Evolutionary conservation across 2,113 vertebrate species (phyloP).

Genomic region (Lophotis ruficrista): DNA sequence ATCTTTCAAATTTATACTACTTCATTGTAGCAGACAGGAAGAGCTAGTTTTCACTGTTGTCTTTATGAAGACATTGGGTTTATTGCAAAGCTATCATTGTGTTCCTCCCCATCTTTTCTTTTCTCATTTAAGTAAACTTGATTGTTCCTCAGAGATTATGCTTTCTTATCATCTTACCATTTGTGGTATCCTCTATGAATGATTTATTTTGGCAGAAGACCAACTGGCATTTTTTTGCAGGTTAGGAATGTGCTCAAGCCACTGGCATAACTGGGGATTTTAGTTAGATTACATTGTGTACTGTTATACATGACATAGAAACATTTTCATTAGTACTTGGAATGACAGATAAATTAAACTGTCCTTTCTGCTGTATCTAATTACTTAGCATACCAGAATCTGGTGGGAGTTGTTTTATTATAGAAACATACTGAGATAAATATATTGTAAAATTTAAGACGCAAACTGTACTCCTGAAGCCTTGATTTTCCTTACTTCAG

Average conservation of each 20-base stretch:
- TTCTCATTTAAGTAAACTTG: background rate
- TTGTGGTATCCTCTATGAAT: background rate
- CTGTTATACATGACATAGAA: background rate
- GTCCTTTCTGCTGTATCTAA: background rate
- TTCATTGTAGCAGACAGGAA: background rate
- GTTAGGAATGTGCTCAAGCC: background rate
- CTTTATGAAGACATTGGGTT: background rate
- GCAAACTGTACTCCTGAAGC: background rate
- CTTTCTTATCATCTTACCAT: background rate
- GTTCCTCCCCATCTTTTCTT: background rate
- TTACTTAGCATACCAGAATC: background rate
- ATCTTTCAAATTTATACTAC: background rate
- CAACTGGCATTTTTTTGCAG: background rate
- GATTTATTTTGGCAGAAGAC: background rate
- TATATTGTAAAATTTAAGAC: background rate
- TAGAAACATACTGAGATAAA: background rate
- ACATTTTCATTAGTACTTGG: background rate
- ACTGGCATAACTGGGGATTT: background rate
- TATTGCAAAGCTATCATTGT: background rate
- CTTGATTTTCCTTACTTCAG: background rate
- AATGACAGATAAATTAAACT: constrained; percentile 5
- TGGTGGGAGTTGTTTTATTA: background rate
- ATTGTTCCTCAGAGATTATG: background rate
- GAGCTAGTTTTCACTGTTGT: background rate
- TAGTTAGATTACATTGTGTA: background rate